Percentiles rank a stretch among this genome's conserved stretches.
These are phyloP conservation scores for Pterois miles DNA, from an alignment of 2,797 vertebrate species.

Conservation along the genomic window DNA sequence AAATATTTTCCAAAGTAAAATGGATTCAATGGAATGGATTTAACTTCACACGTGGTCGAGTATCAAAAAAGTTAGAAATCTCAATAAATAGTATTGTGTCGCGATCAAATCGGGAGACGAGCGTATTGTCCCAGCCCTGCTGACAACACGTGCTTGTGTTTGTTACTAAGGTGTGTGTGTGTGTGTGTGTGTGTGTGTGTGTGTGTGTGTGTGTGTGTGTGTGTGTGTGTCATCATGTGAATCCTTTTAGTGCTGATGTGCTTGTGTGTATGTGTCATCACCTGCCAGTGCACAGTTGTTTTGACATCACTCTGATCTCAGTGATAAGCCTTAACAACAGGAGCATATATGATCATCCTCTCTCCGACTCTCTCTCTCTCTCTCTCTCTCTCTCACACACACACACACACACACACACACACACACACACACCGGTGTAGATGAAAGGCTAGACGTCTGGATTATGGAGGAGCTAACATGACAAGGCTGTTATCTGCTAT, in stretches of 20 bases:
- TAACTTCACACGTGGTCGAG: no score
- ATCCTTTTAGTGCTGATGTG: slow-evolving; percentile 10
- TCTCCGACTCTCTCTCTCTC: slow-evolving; percentile 24
- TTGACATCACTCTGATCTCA: slow-evolving; percentile 79
- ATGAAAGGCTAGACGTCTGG: slow-evolving; percentile 76
- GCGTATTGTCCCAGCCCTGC: no score
- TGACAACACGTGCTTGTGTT: background rate
- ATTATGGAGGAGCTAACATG: slow-evolving; percentile 79
- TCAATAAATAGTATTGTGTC: no score
- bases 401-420: slow-evolving; percentile 15
- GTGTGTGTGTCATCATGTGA: slow-evolving; percentile 18
- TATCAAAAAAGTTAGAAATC: no score
- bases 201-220: slow-evolving; percentile 29
- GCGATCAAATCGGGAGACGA: no score
- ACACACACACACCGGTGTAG: slow-evolving; percentile 36
- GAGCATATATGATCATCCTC: slow-evolving; percentile 75
- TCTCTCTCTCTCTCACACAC: background rate
- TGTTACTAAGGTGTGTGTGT: background rate
- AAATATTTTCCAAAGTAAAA: no score
- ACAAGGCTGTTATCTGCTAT: slow-evolving; percentile 82
- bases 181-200: slow-evolving; percentile 4
- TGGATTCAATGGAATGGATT: no score
- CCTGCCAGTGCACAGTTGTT: slow-evolving; percentile 70
- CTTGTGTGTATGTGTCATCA: slow-evolving; percentile 48
- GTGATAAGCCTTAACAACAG: slow-evolving; percentile 78